These are phyloP conservation scores for Gnathonemus echidnorhynchus DNA, from an alignment of 2,113 vertebrate species.

Conservation along the genomic window DNA sequence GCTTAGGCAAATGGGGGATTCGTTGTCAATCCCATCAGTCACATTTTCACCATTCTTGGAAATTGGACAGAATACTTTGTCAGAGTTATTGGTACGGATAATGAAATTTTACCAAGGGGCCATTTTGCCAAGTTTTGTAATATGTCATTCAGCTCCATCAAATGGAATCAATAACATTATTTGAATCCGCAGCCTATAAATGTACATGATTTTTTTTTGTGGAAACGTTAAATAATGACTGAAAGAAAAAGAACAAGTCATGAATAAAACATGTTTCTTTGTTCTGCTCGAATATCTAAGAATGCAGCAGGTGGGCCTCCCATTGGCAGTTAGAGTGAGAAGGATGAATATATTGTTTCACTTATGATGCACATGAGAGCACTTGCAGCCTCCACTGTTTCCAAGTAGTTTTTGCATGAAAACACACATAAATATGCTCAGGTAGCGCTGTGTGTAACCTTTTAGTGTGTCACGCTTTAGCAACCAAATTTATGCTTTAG, in stretches of 20 bases:
- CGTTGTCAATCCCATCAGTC: background rate
- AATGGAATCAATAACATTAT: slow-evolving; percentile 4
- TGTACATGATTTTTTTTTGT: slow-evolving; percentile 1
- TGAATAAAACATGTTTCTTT: slow-evolving; percentile 14
- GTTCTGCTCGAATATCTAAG: background rate
- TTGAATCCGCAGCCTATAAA: background rate
- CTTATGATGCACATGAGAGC: background rate
- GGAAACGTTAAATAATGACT: background rate
- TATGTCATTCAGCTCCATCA: background rate
- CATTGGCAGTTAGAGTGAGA: background rate
- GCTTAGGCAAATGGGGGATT: background rate
- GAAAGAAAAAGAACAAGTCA: background rate
- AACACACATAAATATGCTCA: background rate
- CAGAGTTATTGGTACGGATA: background rate
- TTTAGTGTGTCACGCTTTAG: background rate
- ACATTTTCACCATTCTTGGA: background rate
- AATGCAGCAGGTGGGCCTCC: too few species aligned
- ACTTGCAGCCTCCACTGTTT: background rate
- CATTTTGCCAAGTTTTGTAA: background rate
- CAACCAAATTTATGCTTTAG: background rate
- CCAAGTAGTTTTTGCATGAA: background rate
- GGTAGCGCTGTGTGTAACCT: background rate
- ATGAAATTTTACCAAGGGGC: background rate
- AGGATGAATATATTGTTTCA: background rate
- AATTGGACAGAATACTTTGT: background rate